Percentiles rank a stretch among this genome's conserved stretches.
Evolutionary conservation across 2,113 vertebrate species (phyloP).

Genomic region (Xiphophorus maculatus): DNA sequence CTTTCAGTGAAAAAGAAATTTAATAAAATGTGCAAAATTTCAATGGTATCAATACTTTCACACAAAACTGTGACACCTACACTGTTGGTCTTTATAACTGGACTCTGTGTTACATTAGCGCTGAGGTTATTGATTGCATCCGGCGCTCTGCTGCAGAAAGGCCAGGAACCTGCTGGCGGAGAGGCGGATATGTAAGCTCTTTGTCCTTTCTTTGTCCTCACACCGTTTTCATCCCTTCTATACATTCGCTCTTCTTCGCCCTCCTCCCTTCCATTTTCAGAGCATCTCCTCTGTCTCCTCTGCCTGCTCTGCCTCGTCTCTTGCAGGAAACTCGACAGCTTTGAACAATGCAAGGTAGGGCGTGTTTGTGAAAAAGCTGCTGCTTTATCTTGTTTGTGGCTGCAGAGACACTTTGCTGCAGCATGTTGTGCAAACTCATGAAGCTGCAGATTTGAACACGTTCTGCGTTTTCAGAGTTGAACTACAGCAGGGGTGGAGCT

Average conservation of each 20-base stretch:
- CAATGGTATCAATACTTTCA: not conserved
- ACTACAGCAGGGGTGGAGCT: conserved; percentile 81
- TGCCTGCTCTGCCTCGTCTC: conserved; percentile 32
- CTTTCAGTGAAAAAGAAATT: not conserved
- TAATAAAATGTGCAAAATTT: not conserved
- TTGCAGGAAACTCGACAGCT: not conserved
- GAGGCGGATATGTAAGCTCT: conserved; percentile 32
- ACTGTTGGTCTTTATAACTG: not conserved
- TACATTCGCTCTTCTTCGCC: not conserved
- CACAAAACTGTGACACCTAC: not conserved
- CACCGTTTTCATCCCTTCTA: not conserved
- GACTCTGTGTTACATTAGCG: conserved; percentile 22
- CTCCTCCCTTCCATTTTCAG: conserved; percentile 52
- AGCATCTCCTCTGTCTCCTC: conserved; percentile 67
- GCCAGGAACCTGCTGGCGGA: conserved; percentile 43
- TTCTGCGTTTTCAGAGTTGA: conserved; percentile 77
- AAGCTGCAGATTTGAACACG: conserved; percentile 35
- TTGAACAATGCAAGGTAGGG: conserved; percentile 83
- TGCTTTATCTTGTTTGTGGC: not conserved
- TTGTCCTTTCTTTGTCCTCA: conserved; percentile 42
- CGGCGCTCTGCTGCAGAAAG: conserved; percentile 29
- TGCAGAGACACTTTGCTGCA: conserved; percentile 30
- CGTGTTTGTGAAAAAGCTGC: not conserved
- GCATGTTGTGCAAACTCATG: conserved; percentile 41
- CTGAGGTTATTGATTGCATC: conserved; percentile 29